Percentiles rank a stretch among this genome's conserved stretches.
phyloP scores from a whole-genome alignment of 2,888 invertebrate genomes.

The Coronaproctus castanopsis region DNA sequence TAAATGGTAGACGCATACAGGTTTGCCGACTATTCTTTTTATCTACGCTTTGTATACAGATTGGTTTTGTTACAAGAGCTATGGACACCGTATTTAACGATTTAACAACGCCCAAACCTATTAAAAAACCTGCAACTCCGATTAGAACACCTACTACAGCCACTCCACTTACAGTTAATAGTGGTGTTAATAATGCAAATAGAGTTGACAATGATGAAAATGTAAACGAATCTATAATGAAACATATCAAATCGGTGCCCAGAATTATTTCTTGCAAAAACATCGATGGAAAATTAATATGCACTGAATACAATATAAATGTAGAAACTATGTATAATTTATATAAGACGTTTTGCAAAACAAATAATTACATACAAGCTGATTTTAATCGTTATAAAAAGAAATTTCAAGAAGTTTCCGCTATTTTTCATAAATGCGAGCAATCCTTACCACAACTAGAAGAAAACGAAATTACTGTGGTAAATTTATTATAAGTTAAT shows the following conservation, averaged over 20 bases:
- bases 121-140: too few species aligned
- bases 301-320: conserved; percentile 9
- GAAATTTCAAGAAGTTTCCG: conserved; percentile 5
- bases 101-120: too few species aligned
- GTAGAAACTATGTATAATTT: conserved; percentile 11
- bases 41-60: conserved; percentile 6
- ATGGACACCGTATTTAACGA: conserved; percentile 8
- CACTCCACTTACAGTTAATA: too few species aligned
- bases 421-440: conserved; percentile 9
- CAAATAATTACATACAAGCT: conserved; percentile 8
- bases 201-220: not conserved
- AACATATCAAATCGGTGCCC: conserved; percentile 12
- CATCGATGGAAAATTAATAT: conserved; percentile 5
- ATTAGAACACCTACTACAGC: too few species aligned
- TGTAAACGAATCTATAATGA: conserved; percentile 7
- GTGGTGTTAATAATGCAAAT: too few species aligned
- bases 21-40: conserved; percentile 12
- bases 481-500: conserved; percentile 6
- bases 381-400: conserved; percentile 7
- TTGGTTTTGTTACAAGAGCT: conserved; percentile 5
- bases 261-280: conserved; percentile 6
- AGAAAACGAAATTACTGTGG: conserved; percentile 5
- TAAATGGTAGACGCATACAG: conserved; percentile 8
- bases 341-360: conserved; percentile 9
- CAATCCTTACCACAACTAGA: conserved; percentile 9